These are phyloP conservation scores for Rhinopithecus roxellana DNA, from an alignment of 2,113 vertebrate genomes.

Conservation along the genomic window DNA sequence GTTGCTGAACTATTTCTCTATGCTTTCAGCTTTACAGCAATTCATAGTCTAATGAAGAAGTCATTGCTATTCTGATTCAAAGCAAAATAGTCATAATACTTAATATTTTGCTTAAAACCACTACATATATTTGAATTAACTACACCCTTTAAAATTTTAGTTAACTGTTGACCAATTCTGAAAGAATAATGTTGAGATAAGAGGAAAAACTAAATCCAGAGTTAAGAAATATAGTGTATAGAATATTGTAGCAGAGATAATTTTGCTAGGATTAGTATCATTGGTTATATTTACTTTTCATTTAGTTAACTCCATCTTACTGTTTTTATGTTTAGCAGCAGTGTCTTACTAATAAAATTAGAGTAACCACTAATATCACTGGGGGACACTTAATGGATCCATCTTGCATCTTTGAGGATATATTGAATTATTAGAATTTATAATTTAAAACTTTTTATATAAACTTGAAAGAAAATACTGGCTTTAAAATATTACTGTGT, in stretches of 20 bases:
- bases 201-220: background rate
- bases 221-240: background rate
- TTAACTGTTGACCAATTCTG: background rate
- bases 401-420: constrained; percentile 22
- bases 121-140: background rate
- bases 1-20: background rate
- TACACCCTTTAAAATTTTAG: background rate
- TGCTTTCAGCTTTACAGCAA: background rate
- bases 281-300: background rate
- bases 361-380: background rate
- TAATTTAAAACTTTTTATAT: constrained; percentile 50
- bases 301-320: background rate
- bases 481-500: constrained; percentile 4
- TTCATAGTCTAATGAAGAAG: background rate
- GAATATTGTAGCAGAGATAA: background rate
- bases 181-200: constrained; percentile 17
- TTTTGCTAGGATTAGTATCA: background rate
- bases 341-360: constrained; percentile 24
- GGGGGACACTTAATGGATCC: background rate
- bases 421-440: constrained; percentile 38
- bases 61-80: background rate
- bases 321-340: background rate
- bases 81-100: background rate
- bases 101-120: constrained; percentile 22
- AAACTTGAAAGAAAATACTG: background rate